Conservation (phyloP, 2,113 vertebrate species). For the Microcebus tavaratra region DNA sequence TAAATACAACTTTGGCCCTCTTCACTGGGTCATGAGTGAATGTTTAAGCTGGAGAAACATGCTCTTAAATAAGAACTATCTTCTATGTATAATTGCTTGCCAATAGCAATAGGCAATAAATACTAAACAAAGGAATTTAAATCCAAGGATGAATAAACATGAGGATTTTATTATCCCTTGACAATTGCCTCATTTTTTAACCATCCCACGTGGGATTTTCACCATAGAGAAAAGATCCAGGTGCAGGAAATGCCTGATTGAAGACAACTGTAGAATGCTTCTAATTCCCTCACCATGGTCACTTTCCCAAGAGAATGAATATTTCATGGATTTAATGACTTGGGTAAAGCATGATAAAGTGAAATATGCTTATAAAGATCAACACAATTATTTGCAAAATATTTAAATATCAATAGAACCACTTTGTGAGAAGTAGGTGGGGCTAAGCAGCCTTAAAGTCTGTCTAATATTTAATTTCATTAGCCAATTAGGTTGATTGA, state of each 20-base stretch:
- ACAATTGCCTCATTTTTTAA: not conserved
- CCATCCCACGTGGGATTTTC: not conserved
- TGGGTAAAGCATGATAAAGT: not conserved
- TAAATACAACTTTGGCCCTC: not conserved
- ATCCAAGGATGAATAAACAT: not conserved
- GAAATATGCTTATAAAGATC: not conserved
- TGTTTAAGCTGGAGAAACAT: not conserved
- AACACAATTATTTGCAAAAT: not conserved
- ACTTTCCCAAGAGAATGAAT: not conserved
- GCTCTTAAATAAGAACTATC: not conserved
- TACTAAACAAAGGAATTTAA: not conserved
- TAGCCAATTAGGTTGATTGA: not conserved
- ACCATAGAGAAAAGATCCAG: not conserved
- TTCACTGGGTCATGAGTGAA: not conserved
- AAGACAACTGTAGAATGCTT: not conserved
- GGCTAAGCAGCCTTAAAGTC: not conserved
- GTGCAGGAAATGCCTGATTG: not conserved
- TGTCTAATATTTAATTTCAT: not conserved
- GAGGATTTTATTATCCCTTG: not conserved
- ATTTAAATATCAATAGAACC: not conserved
- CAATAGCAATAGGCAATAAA: not conserved
- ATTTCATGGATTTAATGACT: not conserved
- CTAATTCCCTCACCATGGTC: not conserved
- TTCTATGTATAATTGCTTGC: not conserved
- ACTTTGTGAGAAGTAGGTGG: not conserved